Evolutionary conservation across 2,888 invertebrate genomes (phyloP).

Genomic region (Caenorhabditis sp.): DNA sequence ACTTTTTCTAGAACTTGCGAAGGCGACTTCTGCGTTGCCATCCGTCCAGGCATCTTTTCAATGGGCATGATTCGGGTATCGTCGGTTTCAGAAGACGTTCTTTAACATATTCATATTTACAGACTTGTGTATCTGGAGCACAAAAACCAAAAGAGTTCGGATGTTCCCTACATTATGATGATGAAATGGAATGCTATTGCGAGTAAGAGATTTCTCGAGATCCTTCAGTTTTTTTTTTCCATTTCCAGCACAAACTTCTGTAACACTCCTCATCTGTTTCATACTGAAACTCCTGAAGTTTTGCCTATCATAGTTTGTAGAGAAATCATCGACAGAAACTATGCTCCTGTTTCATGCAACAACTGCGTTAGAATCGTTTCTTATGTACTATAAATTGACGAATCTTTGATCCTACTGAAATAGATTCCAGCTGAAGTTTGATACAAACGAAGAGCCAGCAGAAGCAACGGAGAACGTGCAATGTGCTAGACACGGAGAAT

Average conservation of each 20-base stretch:
- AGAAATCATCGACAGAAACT: background rate
- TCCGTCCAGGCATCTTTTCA: background rate
- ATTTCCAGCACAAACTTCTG: constrained; percentile 42
- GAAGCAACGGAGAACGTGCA: background rate
- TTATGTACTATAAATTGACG: background rate
- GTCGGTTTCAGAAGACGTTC: too few species aligned
- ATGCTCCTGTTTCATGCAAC: constrained; percentile 20
- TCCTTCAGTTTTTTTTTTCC: background rate
- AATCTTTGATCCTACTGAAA: background rate
- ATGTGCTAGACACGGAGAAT: constrained; percentile 6
- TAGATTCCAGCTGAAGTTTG: constrained; percentile 4
- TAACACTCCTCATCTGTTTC: constrained; percentile 8
- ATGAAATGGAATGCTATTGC: constrained; percentile 33
- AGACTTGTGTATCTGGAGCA: constrained; percentile 38
- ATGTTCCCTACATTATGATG: constrained; percentile 18
- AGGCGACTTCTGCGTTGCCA: constrained; percentile 30
- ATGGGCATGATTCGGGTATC: background rate
- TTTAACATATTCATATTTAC: background rate
- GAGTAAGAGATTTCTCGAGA: background rate
- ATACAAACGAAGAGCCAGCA: background rate
- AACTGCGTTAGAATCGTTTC: constrained; percentile 3
- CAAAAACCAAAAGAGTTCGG: constrained; percentile 15
- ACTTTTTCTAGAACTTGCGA: constrained; percentile 32
- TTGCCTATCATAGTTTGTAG: constrained; percentile 35
- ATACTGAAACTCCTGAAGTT: background rate